Base-by-base conservation (phyloP, 1,140 invertebrate genomes). In the Halesus radiatus region DNA sequence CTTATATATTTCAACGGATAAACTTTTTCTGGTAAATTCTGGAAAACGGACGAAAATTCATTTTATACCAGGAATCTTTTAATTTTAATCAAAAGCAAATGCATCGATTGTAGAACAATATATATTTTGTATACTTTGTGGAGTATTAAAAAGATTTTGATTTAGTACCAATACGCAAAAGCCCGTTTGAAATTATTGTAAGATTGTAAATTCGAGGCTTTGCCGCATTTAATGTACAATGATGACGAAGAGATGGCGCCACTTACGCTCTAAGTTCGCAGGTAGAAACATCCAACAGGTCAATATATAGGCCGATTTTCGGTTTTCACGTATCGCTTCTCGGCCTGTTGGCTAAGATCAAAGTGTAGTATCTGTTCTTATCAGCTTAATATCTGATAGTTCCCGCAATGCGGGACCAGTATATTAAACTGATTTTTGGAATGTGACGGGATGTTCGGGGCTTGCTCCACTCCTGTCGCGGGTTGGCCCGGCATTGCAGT, bases 351-450 rank as follows among this genome's bases (percentile, higher is more conserved):
- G 88, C 87, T 88, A 88, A 88, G 88, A 88, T 88, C 87, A 89
- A 88, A 88, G 87, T 88, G 86, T 88, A 88, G 86, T 88, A 87
- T 91, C 88, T 91, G 90, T 91, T 91, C 90, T 91, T 91, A 91
- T 91, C 88, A 91, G 90, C 89, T 91, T 91, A 91, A 91, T 90
- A 91, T 91, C 90, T 91, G 90, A 89, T 91, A 91, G 89, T 87
- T 87, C 85, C 85, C 85, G 86, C 87, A 91, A 89, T 82, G 89
- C 86, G 87, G 85, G 85, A 86, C 88, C 82, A 83, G 82, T 83
- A 91, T 92, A 91, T 92, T 92, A 92, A 92, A 89, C 90, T 91
- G 89, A 90, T 92, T 92, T 92, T 92, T 92, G 89, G 85, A 89
- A 88, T 81, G 60, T 84, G 89, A 87, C 84, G 87, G 88, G 87